Evolutionary conservation across 2,888 invertebrate genomes (phyloP).

Genomic region (Tenthredo scrophulariae): DNA sequence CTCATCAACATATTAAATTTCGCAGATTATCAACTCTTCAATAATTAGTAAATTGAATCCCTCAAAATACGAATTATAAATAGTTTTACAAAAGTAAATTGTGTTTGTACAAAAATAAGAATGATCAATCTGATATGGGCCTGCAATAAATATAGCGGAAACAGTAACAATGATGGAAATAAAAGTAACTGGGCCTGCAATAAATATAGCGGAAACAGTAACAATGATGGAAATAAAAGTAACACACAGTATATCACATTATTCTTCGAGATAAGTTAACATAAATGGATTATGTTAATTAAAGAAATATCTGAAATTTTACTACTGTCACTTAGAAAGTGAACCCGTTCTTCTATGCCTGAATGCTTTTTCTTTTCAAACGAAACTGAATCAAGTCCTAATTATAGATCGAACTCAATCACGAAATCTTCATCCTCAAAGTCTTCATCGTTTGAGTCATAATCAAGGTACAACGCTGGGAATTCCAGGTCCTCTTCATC

Average conservation of each 20-base stretch:
- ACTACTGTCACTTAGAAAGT: not conserved
- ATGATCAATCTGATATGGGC: constrained; percentile 15
- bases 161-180: not conserved
- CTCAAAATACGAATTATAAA: constrained; percentile 14
- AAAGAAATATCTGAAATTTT: not conserved
- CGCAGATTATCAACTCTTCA: constrained; percentile 9
- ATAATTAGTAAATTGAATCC: not conserved
- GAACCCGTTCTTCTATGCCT: not conserved
- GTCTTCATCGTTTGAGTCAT: constrained; percentile 62
- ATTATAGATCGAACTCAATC: constrained; percentile 56
- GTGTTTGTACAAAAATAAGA: constrained; percentile 10
- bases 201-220: not conserved
- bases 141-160: constrained; percentile 11
- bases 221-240: not conserved
- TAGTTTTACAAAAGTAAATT: constrained; percentile 2
- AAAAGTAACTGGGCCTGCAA: not conserved
- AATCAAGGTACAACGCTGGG: constrained; percentile 59
- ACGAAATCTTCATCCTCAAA: constrained; percentile 60
- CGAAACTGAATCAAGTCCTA: not conserved
- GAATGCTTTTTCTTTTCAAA: not conserved
- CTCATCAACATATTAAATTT: not conserved
- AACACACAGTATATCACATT: constrained; percentile 1
- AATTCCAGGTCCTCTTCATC: constrained; percentile 60
- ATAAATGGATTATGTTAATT: constrained; percentile 3
- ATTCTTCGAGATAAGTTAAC: not conserved